A percentile compares a stretch with the other conserved stretches of the same genome.
Evolutionary conservation across 2,888 invertebrate genomes (phyloP).

Genomic region (Habrosyne pyritoides): DNA sequence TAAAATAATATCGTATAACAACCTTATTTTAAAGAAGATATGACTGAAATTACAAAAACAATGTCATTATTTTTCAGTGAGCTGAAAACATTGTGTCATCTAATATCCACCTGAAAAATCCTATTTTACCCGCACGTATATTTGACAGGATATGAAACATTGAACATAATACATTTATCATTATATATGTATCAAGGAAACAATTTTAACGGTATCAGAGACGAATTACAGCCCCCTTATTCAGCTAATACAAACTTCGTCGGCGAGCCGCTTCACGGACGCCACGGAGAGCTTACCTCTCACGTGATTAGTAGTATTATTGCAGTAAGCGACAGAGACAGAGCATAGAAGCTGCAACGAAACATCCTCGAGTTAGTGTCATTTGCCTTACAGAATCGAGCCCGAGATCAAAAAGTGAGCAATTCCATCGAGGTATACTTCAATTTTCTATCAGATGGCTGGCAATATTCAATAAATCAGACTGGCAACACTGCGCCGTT

Average conservation of each 20-base stretch:
- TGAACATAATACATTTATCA: neutral
- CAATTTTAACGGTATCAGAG: neutral
- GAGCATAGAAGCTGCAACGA: no score
- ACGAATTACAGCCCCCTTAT: neutral
- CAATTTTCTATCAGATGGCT: neutral
- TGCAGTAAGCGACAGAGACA: no score
- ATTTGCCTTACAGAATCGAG: no score
- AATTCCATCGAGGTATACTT: neutral
- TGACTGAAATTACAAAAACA: neutral
- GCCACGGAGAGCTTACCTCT: no score
- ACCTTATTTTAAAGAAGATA: no score
- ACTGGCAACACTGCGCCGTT: neutral
- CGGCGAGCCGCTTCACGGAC: no score
- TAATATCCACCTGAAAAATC: neutral
- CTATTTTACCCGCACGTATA: neutral
- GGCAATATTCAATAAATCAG: slow-evolving; percentile 3
- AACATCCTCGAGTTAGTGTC: no score
- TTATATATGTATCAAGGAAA: neutral
- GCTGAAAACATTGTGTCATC: neutral
- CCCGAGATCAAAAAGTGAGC: neutral
- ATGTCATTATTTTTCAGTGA: neutral
- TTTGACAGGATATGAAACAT: neutral
- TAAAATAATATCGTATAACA: no score
- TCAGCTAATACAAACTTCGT: no score
- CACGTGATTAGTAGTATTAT: no score